Evolutionary conservation across 2,113 vertebrate species (phyloP).

Genomic region (Haplochromis burtoni): DNA sequence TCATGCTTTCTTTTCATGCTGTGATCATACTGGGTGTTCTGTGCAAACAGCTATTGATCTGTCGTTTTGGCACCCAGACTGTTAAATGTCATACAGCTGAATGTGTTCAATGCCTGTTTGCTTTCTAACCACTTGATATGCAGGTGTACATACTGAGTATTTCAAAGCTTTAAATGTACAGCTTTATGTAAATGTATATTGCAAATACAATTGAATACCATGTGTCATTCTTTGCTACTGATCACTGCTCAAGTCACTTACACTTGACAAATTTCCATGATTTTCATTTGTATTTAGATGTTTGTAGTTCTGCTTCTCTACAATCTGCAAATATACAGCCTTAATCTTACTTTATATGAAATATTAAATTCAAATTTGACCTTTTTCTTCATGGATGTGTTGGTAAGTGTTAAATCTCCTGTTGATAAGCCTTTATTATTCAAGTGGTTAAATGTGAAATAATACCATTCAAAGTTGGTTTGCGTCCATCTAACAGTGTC

Average conservation of each 20-base stretch:
- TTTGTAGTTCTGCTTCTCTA: background rate
- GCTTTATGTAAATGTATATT: constrained; percentile 34
- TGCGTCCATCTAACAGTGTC: constrained; percentile 82
- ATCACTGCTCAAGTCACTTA: background rate
- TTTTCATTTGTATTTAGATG: background rate
- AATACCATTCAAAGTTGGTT: constrained; percentile 4
- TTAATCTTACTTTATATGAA: background rate
- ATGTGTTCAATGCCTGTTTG: constrained; percentile 24
- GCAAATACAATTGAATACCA: constrained; percentile 41
- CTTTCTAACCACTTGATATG: constrained; percentile 42
- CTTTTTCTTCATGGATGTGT: background rate
- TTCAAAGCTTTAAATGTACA: constrained; percentile 50
- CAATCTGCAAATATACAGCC: background rate
- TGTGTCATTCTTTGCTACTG: background rate
- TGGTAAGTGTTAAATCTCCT: background rate
- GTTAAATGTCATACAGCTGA: constrained; percentile 16
- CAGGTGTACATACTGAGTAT: constrained; percentile 35
- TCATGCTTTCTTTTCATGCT: background rate
- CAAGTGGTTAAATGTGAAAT: background rate
- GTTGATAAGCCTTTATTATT: background rate
- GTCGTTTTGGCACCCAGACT: constrained; percentile 13
- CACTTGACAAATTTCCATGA: background rate
- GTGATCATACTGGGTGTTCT: background rate
- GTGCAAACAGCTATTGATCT: background rate
- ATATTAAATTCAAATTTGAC: background rate